A percentile compares a stretch with the other conserved stretches of the same genome.
phyloP scores from a whole-genome alignment of 1,140 invertebrate species.

The Cepaea nemoralis region DNA sequence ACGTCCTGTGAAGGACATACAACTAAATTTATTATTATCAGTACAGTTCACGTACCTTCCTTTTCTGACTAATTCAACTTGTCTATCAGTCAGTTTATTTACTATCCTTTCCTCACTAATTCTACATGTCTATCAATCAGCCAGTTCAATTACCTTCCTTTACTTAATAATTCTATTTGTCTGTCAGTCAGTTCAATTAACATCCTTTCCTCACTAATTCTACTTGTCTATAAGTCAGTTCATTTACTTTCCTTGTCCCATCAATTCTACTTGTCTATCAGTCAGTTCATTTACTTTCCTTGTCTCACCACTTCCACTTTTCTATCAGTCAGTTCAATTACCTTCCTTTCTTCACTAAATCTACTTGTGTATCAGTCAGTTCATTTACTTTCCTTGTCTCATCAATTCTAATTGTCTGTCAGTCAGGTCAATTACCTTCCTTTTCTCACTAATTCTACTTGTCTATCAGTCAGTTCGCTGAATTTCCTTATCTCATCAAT shows the following conservation, averaged over 20 bases:
- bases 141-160: background rate
- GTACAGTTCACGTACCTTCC: too few species aligned
- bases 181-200: background rate
- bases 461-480: background rate
- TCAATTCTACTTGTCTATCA: background rate
- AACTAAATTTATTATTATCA: too few species aligned
- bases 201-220: background rate
- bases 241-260: background rate
- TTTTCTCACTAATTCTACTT: background rate
- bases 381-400: background rate
- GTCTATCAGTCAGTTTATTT: too few species aligned
- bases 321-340: constrained; percentile 9
- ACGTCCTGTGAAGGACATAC: too few species aligned
- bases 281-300: background rate
- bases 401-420: background rate
- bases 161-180: background rate
- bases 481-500: background rate
- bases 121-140: background rate
- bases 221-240: background rate
- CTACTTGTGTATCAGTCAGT: background rate
- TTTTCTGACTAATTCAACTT: too few species aligned
- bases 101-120: too few species aligned
- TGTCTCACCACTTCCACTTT: background rate
- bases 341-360: background rate
- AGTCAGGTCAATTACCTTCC: background rate